These are phyloP conservation scores for Stegodyphus mimosarum DNA, from an alignment of 1,140 invertebrate genomes.

Conservation along the genomic window DNA sequence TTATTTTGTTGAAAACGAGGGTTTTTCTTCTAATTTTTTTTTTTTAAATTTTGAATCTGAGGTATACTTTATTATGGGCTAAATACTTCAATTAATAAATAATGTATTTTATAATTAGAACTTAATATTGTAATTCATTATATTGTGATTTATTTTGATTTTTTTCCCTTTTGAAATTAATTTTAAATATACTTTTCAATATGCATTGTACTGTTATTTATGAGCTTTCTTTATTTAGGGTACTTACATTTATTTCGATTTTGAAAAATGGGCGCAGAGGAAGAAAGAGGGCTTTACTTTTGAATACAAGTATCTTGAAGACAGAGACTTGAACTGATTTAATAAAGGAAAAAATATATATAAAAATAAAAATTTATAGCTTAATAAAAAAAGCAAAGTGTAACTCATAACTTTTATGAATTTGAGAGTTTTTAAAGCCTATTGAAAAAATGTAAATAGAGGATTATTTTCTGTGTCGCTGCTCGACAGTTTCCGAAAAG, in stretches of 20 bases:
- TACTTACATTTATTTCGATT: conserved; percentile 99
- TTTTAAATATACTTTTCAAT: background rate
- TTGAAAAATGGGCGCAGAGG: conserved; percentile 99
- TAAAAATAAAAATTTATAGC: background rate
- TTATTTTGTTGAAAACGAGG: too few species aligned
- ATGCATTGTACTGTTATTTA: background rate
- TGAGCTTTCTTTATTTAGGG: conserved; percentile 77
- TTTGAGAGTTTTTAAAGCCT: conserved; percentile 48
- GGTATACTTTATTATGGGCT: too few species aligned
- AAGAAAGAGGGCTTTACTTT: conserved; percentile 99
- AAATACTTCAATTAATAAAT: too few species aligned
- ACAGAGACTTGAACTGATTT: conserved; percentile 92
- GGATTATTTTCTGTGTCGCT: conserved; percentile 19
- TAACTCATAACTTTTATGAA: conserved; percentile 14
- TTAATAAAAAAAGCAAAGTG: too few species aligned
- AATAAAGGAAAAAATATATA: background rate
- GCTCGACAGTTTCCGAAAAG: background rate
- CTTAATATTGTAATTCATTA: too few species aligned
- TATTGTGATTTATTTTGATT: too few species aligned
- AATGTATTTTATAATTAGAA: too few species aligned
- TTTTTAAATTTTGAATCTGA: too few species aligned
- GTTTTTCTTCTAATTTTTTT: too few species aligned
- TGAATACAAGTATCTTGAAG: conserved; percentile 99
- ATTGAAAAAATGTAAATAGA: conserved; percentile 29
- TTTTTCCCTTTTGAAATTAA: too few species aligned